Conservation (phyloP, 2,113 vertebrate genomes). For the Xiphophorus couchianus region DNA sequence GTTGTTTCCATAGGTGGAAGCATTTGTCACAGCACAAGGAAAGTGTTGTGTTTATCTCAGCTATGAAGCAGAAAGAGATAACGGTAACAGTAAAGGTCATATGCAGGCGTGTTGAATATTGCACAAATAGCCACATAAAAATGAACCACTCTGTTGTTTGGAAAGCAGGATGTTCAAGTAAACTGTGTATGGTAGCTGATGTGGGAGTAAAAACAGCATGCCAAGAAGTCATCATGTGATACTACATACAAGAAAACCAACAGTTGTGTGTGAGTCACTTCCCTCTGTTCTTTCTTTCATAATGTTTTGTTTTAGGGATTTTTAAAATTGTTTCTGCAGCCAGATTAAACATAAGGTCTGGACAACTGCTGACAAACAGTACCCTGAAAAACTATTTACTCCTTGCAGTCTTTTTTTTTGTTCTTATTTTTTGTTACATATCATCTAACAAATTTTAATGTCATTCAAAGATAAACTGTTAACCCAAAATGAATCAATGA, state of each 20-base stretch:
- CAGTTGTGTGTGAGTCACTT: not conserved
- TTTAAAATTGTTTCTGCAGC: not conserved
- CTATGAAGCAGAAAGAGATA: conserved; percentile 11
- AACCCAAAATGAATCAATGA: too few relatives aligned
- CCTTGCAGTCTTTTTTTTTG: too few relatives aligned
- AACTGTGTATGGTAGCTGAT: not conserved
- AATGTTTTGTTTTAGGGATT: not conserved
- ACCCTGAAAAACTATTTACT: too few relatives aligned
- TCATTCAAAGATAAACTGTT: too few relatives aligned
- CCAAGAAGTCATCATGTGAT: not conserved
- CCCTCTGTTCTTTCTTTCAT: not conserved
- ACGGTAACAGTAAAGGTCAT: conserved; percentile 3
- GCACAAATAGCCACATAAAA: conserved; percentile 2
- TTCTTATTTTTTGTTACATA: too few relatives aligned
- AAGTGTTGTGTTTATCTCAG: not conserved
- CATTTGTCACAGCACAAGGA: conserved; percentile 14
- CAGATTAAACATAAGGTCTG: not conserved
- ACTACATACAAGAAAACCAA: not conserved
- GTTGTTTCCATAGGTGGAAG: conserved; percentile 6
- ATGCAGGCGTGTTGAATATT: not conserved
- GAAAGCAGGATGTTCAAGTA: not conserved
- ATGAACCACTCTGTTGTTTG: not conserved
- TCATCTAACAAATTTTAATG: too few relatives aligned
- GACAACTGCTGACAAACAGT: not conserved
- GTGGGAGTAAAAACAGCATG: not conserved